Evolutionary conservation across 2,888 invertebrate genomes (phyloP).

Genomic region (Megamerina dolium): DNA sequence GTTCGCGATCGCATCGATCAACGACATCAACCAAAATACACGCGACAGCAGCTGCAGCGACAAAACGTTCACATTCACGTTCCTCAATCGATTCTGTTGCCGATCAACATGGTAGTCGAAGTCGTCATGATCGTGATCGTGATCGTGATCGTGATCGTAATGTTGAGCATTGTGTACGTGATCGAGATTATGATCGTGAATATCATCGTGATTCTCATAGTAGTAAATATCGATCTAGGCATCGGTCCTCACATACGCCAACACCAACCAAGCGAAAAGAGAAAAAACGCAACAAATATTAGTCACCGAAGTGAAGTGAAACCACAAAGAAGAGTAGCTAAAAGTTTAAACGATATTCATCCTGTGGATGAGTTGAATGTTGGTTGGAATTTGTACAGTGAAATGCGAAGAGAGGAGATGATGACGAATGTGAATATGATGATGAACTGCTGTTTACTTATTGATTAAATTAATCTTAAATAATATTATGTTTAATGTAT

Average conservation of each 20-base stretch:
- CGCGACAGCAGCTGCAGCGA: not conserved
- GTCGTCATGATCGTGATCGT: not conserved
- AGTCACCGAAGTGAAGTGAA: no score
- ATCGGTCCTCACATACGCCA: conserved; percentile 14
- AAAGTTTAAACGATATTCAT: no score
- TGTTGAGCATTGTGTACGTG: conserved; percentile 5
- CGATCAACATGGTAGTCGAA: not conserved
- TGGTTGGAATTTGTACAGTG: no score
- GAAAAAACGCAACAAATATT: conserved; percentile 12
- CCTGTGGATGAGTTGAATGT: no score
- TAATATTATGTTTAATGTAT: no score
- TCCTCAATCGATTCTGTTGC: no score
- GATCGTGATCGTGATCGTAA: conserved; percentile 6
- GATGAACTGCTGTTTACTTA: no score
- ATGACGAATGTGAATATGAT: no score
- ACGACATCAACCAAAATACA: conserved; percentile 3
- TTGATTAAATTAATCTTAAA: no score
- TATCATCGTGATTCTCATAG: conserved; percentile 4
- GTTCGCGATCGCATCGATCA: not conserved
- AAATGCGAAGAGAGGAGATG: no score
- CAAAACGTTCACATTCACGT: conserved; percentile 1
- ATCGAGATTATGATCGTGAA: not conserved
- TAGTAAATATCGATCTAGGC: no score
- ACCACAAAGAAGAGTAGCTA: no score
- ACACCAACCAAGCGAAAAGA: conserved; percentile 12